phyloP scores from a whole-genome alignment of 2,113 vertebrate genomes.

The Ifrita kowaldi region DNA sequence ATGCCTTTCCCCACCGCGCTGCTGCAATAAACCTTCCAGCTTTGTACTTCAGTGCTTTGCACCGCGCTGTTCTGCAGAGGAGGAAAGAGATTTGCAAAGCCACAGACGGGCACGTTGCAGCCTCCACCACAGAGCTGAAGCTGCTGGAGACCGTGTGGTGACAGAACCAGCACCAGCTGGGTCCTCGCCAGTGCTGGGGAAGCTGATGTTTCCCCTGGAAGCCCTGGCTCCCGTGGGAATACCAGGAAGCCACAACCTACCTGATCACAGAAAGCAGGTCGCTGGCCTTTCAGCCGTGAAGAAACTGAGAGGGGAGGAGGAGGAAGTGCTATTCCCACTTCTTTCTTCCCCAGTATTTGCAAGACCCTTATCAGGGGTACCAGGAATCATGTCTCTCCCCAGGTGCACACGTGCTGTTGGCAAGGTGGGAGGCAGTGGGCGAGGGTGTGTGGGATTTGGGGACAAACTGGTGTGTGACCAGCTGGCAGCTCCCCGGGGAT shows the following conservation, averaged over 20 bases:
- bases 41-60: not conserved
- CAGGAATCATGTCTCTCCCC: not conserved
- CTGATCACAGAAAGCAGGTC: not conserved
- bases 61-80: rapidly evolving
- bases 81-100: not conserved
- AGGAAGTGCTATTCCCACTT: not conserved
- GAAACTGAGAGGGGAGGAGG: not conserved
- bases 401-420: not conserved
- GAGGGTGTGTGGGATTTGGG: not conserved
- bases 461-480: not conserved
- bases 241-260: not conserved
- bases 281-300: not conserved
- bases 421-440: not conserved
- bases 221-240: not conserved
- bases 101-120: not conserved
- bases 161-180: not conserved
- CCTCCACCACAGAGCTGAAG: not conserved
- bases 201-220: not conserved
- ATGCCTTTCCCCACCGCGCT: not conserved
- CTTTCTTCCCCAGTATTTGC: not conserved
- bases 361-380: not conserved
- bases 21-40: not conserved
- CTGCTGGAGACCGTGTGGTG: not conserved
- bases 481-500: not conserved
- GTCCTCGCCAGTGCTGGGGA: not conserved